Evolutionary conservation across 64 coral and sea anemone genomes (phyloP), one percentile per base, ranked within the genome.

Genomic region (Pocillopora damicornis): DNA sequence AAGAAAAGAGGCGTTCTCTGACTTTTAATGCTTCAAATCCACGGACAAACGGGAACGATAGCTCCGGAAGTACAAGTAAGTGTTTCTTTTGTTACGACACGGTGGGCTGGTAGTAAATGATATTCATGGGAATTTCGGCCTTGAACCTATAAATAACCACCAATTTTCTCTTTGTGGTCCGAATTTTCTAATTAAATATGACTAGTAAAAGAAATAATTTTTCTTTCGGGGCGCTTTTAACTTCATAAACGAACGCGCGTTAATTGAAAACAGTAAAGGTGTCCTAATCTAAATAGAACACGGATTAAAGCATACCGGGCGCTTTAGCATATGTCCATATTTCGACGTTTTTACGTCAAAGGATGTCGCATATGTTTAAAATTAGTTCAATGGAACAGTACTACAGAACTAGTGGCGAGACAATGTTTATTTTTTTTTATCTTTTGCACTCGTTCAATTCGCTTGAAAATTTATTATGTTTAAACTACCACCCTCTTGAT

Each of bases 21-120:
- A 85, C 5, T 67, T 72, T 73, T 72, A 58, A 38, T 77, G 17
- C 81, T 71, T 9, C 67, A 18, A 67, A 16, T 18, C 66, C 22
- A 30, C 22, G 4, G 18, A 58, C 45, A 15, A 37, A 63, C 34
- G 65, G 81, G 12, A 85, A 42, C 37, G 65, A 72, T 20, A 85
- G 81, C 81, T 85, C 81, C 81, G 81, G 81, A 85, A 85, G 81
- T 85, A 23, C 20, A 20, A 85, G 81, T 85, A 42, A 85, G 81
- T 85, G 64, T 51, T 71, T 71, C 81, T 71, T 72, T 85, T 85
- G 63, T 79, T 60, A 23, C 60, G 59, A 35, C 45, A 16, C 38
- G 69, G 69, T 10, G 13, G 23, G 59, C 13, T 30, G 5, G 13
- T 1, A 37, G 63, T 71, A 72, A 85, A 85, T 72, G 42, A 68